Conservation (phyloP, 2,888 invertebrate genomes). For the Sialis lutaria region DNA sequence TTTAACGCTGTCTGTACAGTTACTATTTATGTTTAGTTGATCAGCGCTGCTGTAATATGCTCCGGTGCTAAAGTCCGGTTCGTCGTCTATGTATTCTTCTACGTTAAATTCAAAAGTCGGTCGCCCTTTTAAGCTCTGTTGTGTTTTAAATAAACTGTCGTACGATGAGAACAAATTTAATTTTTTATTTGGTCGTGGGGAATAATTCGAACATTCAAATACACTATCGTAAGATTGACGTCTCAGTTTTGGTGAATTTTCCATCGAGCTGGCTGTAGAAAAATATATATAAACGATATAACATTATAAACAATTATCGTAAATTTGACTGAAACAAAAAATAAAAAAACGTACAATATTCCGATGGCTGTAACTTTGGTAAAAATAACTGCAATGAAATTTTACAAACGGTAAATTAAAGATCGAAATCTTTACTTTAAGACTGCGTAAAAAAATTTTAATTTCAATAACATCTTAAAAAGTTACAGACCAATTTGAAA, state of each 20-base stretch:
- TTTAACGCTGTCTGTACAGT: too few relatives aligned
- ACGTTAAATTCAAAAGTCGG: conserved; percentile 3
- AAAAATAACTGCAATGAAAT: too few relatives aligned
- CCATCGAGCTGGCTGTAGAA: conserved; percentile 6
- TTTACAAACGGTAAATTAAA: too few relatives aligned
- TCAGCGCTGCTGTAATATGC: background rate
- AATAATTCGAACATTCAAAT: conserved; percentile 14
- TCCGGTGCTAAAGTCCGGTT: background rate
- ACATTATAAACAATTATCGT: background rate
- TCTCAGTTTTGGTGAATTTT: conserved; percentile 1
- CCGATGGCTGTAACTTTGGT: background rate
- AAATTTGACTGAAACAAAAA: background rate
- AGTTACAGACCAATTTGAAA: background rate
- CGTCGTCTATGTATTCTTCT: conserved; percentile 5
- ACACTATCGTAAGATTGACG: background rate
- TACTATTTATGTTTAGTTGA: too few relatives aligned
- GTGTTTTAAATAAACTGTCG: conserved; percentile 21
- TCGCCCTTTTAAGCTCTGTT: background rate
- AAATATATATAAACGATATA: background rate
- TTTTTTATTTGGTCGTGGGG: conserved; percentile 23
- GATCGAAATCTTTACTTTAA: too few relatives aligned
- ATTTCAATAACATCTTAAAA: too few relatives aligned
- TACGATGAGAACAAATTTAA: conserved; percentile 24
- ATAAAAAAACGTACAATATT: background rate
- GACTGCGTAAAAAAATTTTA: too few relatives aligned